Percentiles rank a stretch among this genome's conserved stretches.
phyloP scores from a whole-genome alignment of 1,140 invertebrate species.

The Octopus sinensis region DNA sequence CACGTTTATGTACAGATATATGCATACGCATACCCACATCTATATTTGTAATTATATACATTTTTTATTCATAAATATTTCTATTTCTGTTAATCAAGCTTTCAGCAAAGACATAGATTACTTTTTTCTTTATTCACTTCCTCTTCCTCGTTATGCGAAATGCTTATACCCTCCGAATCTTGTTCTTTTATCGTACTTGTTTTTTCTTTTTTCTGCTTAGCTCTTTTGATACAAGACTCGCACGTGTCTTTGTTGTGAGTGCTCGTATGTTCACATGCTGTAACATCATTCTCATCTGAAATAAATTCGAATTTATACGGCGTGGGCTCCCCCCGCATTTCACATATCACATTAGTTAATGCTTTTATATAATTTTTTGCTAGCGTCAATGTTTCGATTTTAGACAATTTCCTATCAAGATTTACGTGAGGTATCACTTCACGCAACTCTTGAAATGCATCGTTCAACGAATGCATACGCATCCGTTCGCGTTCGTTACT shows the following conservation, averaged over 20 bases:
- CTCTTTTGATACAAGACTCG: not conserved
- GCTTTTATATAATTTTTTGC: conserved; percentile 90
- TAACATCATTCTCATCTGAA: conserved; percentile 19
- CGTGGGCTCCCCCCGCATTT: conserved; percentile 70
- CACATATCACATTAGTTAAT: conserved; percentile 81
- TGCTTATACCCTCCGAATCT: not conserved
- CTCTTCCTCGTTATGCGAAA: not conserved
- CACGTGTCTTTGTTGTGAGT: conserved; percentile 8
- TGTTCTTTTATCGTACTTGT: not conserved
- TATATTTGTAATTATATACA: not conserved
- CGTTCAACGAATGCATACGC: conserved; percentile 85
- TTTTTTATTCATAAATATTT: not conserved
- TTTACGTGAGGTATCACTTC: conserved; percentile 85
- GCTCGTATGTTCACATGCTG: not conserved
- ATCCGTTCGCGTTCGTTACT: conserved; percentile 83
- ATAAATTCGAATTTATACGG: conserved; percentile 59
- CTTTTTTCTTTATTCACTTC: not conserved
- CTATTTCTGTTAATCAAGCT: not conserved
- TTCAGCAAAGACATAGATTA: not conserved
- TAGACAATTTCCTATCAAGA: conserved; percentile 78
- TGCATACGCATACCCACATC: not conserved
- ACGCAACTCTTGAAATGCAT: conserved; percentile 81
- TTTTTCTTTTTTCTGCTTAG: not conserved
- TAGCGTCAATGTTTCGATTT: conserved; percentile 82
- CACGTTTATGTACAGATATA: not conserved